phyloP scores from a whole-genome alignment of 2,888 invertebrate species.

The Tyria jacobaeae region DNA sequence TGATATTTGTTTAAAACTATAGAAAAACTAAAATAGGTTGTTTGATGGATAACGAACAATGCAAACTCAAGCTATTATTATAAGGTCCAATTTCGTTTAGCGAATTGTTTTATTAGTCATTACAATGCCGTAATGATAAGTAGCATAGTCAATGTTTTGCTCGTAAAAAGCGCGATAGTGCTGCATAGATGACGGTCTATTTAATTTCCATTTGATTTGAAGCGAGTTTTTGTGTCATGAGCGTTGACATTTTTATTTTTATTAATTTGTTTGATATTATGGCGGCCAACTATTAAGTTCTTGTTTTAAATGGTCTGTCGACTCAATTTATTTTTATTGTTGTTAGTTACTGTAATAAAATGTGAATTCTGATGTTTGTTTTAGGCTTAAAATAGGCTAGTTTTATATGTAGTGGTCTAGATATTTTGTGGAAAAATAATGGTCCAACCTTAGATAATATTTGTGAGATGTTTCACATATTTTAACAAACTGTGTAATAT shows the following conservation, averaged over 20 bases:
- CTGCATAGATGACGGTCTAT: conserved; percentile 78
- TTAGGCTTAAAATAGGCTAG: conserved; percentile 19
- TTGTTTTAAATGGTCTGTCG: conserved; percentile 33
- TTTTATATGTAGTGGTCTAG: conserved; percentile 7
- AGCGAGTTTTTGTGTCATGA: conserved; percentile 61
- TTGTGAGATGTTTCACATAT: neutral
- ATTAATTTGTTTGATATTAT: conserved; percentile 75
- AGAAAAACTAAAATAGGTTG: conserved; percentile 61
- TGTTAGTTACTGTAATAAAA: conserved; percentile 42
- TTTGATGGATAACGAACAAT: conserved; percentile 50
- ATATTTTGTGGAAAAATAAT: conserved; percentile 9
- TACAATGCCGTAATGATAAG: conserved; percentile 53
- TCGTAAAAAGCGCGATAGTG: conserved; percentile 79
- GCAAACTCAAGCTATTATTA: conserved; percentile 35
- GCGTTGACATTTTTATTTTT: conserved; percentile 80
- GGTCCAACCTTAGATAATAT: neutral
- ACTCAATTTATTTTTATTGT: conserved; percentile 52
- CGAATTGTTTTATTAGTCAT: conserved; percentile 37
- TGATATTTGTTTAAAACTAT: conserved; percentile 45
- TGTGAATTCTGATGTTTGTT: conserved; percentile 42
- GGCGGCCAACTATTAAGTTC: conserved; percentile 50
- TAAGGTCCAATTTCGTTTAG: conserved; percentile 48
- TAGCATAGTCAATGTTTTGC: conserved; percentile 74
- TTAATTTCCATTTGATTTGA: conserved; percentile 79
- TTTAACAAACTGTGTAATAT: no score